Conservation (phyloP, 2,797 vertebrate genomes). For the Staurois parvus region DNA sequence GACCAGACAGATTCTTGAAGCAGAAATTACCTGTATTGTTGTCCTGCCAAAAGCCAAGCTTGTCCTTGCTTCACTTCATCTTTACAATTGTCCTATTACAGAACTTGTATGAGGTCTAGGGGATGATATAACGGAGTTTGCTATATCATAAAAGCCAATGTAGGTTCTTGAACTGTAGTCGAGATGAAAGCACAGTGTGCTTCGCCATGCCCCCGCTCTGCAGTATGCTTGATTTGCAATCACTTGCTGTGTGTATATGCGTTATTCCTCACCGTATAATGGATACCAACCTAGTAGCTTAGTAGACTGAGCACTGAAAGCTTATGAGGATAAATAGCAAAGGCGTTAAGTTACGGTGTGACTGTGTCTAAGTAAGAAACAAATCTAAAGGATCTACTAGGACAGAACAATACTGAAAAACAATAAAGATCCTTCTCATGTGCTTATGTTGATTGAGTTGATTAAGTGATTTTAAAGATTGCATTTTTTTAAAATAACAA, state of each 20-base stretch:
- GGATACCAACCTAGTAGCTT: background rate
- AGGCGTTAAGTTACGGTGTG: background rate
- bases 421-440: background rate
- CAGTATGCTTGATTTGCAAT: conserved; percentile 2
- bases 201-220: background rate
- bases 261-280: background rate
- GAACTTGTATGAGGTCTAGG: background rate
- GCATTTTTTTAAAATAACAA: too few relatives aligned
- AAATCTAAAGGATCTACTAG: background rate
- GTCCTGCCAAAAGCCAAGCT: conserved; percentile 8
- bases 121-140: background rate
- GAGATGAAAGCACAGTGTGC: background rate
- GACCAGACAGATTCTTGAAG: conserved; percentile 7
- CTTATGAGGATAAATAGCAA: background rate
- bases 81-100: conserved; percentile 28
- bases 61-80: conserved; percentile 29
- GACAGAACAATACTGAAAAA: background rate
- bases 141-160: conserved; percentile 20
- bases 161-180: conserved; percentile 7
- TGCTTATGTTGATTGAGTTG: too few relatives aligned
- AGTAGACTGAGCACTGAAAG: background rate
- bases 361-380: background rate
- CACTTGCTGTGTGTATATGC: background rate
- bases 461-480: too few relatives aligned
- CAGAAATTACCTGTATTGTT: conserved; percentile 33